Evolutionary conservation across 2,113 vertebrate species (phyloP).

Genomic region (Dendropsophus ebraccatus): DNA sequence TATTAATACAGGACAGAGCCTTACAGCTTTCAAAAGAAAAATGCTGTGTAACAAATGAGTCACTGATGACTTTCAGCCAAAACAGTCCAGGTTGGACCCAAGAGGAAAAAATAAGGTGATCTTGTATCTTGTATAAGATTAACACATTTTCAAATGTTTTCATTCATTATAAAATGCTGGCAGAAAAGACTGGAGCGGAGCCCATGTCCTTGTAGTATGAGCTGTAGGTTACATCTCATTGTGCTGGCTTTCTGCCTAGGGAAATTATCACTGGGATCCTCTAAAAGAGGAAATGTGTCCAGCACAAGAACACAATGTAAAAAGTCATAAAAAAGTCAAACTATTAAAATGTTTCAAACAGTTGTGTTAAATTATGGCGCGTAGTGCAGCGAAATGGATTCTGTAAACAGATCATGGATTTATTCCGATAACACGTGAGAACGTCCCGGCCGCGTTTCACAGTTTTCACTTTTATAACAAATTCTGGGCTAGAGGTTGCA

Average conservation of each 20-base stretch:
- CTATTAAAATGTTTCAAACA: conserved; percentile 39
- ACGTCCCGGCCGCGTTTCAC: not conserved
- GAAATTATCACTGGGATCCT: conserved; percentile 55
- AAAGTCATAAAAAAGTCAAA: conserved; percentile 50
- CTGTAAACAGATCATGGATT: not conserved
- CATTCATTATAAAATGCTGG: conserved; percentile 58
- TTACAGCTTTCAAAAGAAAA: not conserved
- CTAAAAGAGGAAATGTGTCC: conserved; percentile 47
- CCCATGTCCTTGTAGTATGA: conserved; percentile 53
- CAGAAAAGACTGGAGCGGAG: conserved; percentile 46
- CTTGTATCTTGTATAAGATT: conserved; percentile 43
- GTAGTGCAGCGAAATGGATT: not conserved
- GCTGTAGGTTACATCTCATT: conserved; percentile 58
- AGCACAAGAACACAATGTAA: conserved; percentile 27
- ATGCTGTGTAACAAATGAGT: not conserved
- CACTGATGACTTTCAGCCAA: conserved; percentile 30
- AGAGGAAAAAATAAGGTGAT: conserved; percentile 32
- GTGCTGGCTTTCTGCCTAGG: conserved; percentile 49
- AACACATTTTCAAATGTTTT: conserved; percentile 57
- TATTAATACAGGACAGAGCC: not conserved
- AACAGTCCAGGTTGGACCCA: conserved; percentile 20
- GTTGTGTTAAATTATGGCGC: conserved; percentile 36
- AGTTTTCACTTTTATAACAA: not conserved
- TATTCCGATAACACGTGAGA: not conserved
- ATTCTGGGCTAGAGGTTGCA: not conserved